Evolutionary conservation across 2,888 invertebrate genomes (phyloP).

Genomic region (Drosophila multiciliata): DNA sequence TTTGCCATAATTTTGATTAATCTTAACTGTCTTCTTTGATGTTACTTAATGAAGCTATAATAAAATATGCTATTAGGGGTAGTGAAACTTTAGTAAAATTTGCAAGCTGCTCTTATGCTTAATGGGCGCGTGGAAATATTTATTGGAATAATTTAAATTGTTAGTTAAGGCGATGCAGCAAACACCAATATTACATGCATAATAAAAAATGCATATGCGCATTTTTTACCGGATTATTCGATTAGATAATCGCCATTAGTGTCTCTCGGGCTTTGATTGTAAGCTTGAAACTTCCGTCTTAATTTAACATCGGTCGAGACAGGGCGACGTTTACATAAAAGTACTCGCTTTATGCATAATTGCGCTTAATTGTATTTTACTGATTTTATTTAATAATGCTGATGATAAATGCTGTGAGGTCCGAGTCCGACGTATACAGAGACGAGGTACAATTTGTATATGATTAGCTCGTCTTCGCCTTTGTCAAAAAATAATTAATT

Average conservation of each 20-base stretch:
- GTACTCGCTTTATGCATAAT: slow-evolving; percentile 64
- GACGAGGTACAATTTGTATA: slow-evolving; percentile 5
- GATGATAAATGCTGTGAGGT: slow-evolving; percentile 29
- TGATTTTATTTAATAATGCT: slow-evolving; percentile 5
- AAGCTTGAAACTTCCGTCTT: slow-evolving; percentile 70
- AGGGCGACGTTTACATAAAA: slow-evolving; percentile 12
- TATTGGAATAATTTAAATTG: slow-evolving; percentile 20
- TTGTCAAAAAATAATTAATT: slow-evolving; percentile 50
- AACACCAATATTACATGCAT: slow-evolving; percentile 7
- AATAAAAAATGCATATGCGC: slow-evolving; percentile 36
- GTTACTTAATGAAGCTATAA: background rate
- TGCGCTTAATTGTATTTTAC: slow-evolving; percentile 67
- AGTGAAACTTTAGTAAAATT: background rate
- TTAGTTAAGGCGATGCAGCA: slow-evolving; percentile 27
- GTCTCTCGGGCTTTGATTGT: slow-evolving; percentile 55
- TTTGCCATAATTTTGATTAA: background rate
- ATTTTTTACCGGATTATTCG: slow-evolving; percentile 36
- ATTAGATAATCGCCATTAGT: slow-evolving; percentile 70
- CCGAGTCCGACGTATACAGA: slow-evolving; percentile 7
- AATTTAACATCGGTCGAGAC: slow-evolving; percentile 33
- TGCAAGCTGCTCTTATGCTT: background rate
- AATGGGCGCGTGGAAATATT: slow-evolving; percentile 4
- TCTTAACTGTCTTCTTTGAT: background rate
- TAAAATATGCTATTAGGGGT: background rate
- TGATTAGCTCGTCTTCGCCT: slow-evolving; percentile 42